Base-by-base conservation (phyloP, 2,113 vertebrate species). In the Oncorhynchus keta region DNA sequence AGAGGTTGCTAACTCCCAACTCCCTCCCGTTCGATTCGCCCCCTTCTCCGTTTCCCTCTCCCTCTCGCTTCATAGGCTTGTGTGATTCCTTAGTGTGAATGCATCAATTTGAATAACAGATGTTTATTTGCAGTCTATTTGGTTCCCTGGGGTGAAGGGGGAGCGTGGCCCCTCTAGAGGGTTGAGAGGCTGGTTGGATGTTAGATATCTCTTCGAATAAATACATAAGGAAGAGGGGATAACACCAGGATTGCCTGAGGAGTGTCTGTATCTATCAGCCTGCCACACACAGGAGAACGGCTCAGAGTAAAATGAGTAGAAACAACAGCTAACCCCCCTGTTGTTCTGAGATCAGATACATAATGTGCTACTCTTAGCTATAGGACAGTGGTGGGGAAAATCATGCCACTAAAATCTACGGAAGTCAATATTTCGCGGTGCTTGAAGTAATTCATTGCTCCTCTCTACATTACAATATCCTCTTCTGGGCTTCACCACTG, bases 81-180 rank as follows among this genome's bases (percentile, higher is more conserved):
- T 65, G 67, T 72, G 67, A 68, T 77, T 76, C 76, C 79, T 75
- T 72, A 55, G 71, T 76, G 78, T 64, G 76, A 84, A 78, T 77
- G 77, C 75, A 78, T 87, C 80, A 65, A 84, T 85, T 87, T 82
- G 85, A 85, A 89, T 83, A 89, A 85, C 85, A 89, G 85, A 86
- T 86, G 84, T 83, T 86, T 85, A 86, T 80, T 73, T 66, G 77
- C 69, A 78, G 75, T 79, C 77, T 39, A 16, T 57, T 70, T 75
- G 61, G 69, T 48, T 76, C 82, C 79, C 79, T 20, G 18, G 59
- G 18, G 77, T 68, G 83, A 83, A n/a, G 28, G 20, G 20, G 76
- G 67, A 80, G 55, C 48, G 14, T 72, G 48, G 26, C 68, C 78
- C 72, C 78, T 74, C 67, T 64, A 35, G 72, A 79, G 83, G 72